Conservation (phyloP, 2,888 invertebrate genomes). For the Endomychus coccineus region DNA sequence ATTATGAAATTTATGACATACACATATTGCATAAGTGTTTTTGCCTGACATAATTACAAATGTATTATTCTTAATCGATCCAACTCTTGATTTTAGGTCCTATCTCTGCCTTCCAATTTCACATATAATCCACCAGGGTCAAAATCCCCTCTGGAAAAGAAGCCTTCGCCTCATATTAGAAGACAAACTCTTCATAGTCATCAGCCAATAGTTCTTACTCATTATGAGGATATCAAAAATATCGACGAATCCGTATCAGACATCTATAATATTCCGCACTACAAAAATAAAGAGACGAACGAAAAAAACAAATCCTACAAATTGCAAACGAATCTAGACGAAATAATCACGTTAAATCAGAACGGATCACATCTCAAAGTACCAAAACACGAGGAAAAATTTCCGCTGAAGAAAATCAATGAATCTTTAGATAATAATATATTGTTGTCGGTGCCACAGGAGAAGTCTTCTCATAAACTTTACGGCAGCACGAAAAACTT, state of each 20-base stretch:
- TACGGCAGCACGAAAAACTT: constrained; percentile 51
- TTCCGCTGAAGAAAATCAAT: constrained; percentile 31
- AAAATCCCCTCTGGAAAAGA: constrained; percentile 32
- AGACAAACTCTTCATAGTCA: constrained; percentile 55
- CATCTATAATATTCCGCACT: constrained; percentile 38
- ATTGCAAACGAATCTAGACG: constrained; percentile 33
- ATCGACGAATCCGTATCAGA: constrained; percentile 41
- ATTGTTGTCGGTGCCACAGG: constrained; percentile 33
- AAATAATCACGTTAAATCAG: constrained; percentile 31
- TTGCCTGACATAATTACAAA: too few relatives aligned
- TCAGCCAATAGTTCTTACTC: constrained; percentile 52
- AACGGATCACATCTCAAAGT: constrained; percentile 26
- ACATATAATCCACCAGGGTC: constrained; percentile 68
- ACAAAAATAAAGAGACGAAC: constrained; percentile 28
- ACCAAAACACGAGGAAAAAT: constrained; percentile 29
- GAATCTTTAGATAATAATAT: constrained; percentile 29
- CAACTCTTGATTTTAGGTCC: constrained; percentile 50
- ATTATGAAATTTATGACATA: too few relatives aligned
- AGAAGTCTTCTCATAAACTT: constrained; percentile 36
- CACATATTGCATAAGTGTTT: too few relatives aligned
- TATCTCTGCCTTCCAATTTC: constrained; percentile 78
- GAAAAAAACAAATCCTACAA: constrained; percentile 37
- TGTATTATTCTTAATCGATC: too few relatives aligned
- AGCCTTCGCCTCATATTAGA: constrained; percentile 38
- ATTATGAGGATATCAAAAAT: constrained; percentile 49